Base-by-base conservation (phyloP, 2,888 invertebrate genomes). In the Parnassius apollo region DNA sequence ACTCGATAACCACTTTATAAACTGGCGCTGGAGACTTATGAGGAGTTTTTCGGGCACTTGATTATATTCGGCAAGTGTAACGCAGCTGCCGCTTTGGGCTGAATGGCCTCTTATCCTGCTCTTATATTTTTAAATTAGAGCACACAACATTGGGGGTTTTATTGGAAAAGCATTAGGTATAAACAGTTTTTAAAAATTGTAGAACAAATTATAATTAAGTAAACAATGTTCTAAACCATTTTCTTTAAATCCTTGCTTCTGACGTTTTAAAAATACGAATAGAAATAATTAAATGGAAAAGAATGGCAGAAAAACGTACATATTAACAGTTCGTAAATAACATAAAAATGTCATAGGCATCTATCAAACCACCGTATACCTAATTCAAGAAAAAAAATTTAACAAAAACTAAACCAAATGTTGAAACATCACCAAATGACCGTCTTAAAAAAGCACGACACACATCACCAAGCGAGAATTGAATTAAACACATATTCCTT, bases 1-100 rank as follows among this genome's bases (percentile, higher is more conserved):
- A 62, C 71, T 72, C 73, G 51, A 61, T 74, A 71, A 70, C 68
- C 69, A 59, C 64, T 64, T 53, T 64, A 60, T 59, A 52, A 60
- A 64, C 57, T 60, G 59, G 53, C 42, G 48, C 13, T 49, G 61
- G 49, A 56, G 51, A 60, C 59, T 70, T 70, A 70, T 71, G 61
- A 57, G 13, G 57, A 61, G 45, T 61, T 61, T 60, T 60, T 64
- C 51, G 45, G 52, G 54, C 48, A 58, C 60, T 64, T 61, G 54
- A 61, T 64, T 58, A 61, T 61, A 45, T 64, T 63, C 46, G 46
- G 62, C 51, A 35, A 60, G 49, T 42, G 48, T 8, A 8, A 25
- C 53, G 54, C 64, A 64, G 64, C 64, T 64, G 64, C 11, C 44
- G 46, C 42, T 18, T 25, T 45, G 35, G 44, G 44, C 42, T n/a